Evolutionary conservation across 2,888 invertebrate genomes (phyloP), one percentile per base, ranked within the genome.

Genomic region (Heliconius hortense): DNA sequence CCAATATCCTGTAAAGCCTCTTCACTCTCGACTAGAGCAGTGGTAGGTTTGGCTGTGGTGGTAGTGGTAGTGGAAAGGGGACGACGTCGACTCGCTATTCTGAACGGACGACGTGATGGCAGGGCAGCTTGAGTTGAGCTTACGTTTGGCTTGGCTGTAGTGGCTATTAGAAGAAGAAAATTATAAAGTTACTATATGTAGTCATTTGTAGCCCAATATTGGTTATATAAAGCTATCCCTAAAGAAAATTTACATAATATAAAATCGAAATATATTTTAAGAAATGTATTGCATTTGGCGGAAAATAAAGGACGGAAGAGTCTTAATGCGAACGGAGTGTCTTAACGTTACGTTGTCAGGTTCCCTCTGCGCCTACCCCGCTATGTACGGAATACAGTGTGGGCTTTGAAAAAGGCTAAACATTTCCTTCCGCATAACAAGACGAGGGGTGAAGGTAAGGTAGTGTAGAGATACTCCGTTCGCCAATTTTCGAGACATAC

Each of bases 1-100:
- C 88, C 90, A 73, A 90, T 86, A 70, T 91, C 82, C 78, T 91
- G 90, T 26, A 93, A 81, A 1, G 85, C 87, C 79, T 94, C 93
- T 53, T 92, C 91, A 76, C 89, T 90, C 18, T 88, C 87, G 11
- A 84, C 74, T 35, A 79, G 75, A 10, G 72, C 75, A 4, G 86
- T 85, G 28, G 88, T 85, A 5, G 86, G 78, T 0, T 83, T 83
- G 2, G 85, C 82, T 0, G 84, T 80, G 11, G 83, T 84, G 0
- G 84, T 81, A 21, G 83, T 81, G 21, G 82, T 82, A 21, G 80
- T 79, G 11, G 80, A 64, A 0, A 81, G 63, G 0, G 86, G 86
- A 1, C 91, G 86, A 0, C 92, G 88, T 24, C 93, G 88, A 79
- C 84, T 89, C 31, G 89, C 87, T 56, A 92, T 85, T 70, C 89